Conservation (phyloP, 1,140 invertebrate genomes). For the Lanistes nyassanus region DNA sequence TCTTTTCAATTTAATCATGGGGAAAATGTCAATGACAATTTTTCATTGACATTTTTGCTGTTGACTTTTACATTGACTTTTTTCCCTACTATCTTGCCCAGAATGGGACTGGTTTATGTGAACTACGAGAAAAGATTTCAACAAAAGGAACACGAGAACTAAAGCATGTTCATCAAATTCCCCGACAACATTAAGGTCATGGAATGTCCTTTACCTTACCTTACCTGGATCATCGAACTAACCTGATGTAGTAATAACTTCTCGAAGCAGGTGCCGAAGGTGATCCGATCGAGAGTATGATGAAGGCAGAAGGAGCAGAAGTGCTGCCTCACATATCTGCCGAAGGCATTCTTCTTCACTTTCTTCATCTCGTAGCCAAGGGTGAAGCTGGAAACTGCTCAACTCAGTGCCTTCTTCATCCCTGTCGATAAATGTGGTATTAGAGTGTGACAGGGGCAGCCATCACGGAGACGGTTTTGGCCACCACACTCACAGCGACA, state of each 20-base stretch:
- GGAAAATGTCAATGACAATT: too few relatives aligned
- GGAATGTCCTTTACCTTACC: not conserved
- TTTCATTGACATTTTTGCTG: too few relatives aligned
- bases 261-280: conserved; percentile 81
- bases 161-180: too few relatives aligned
- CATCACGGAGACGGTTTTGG: too few relatives aligned
- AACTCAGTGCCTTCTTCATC: conserved; percentile 26
- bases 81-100: not conserved
- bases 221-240: not conserved
- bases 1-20: too few relatives aligned
- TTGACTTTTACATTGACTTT: too few relatives aligned
- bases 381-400: conserved; percentile 75
- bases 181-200: too few relatives aligned
- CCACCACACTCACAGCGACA: too few relatives aligned
- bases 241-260: conserved; percentile 85
- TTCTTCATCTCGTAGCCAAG: conserved; percentile 78
- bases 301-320: conserved; percentile 82
- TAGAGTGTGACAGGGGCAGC: not conserved
- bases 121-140: too few relatives aligned
- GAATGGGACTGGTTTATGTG: too few relatives aligned
- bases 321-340: conserved; percentile 82
- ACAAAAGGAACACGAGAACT: not conserved
- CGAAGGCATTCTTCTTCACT: conserved; percentile 84
- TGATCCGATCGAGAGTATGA: conserved; percentile 80
- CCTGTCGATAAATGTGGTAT: conserved; percentile 2